Conservation (phyloP, 1,140 invertebrate genomes). For the Drosophila navojoa region DNA sequence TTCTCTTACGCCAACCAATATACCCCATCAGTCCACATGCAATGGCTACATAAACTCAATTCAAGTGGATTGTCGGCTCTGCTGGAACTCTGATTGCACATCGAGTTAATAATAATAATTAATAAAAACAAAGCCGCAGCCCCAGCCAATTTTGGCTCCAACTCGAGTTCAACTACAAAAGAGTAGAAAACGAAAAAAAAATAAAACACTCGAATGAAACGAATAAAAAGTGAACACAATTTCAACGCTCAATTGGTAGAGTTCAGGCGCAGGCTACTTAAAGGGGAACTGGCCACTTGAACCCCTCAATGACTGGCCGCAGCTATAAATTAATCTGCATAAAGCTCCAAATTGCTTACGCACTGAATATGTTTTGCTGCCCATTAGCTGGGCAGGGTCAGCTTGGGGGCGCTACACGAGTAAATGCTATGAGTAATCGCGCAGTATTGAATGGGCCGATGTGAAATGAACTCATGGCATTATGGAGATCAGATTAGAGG, state of each 20-base stretch:
- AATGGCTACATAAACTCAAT: constrained; percentile 31
- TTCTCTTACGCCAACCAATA: no score
- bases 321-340: constrained; percentile 49
- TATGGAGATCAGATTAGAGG: not conserved
- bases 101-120: constrained; percentile 66
- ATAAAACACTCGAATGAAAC: constrained; percentile 7
- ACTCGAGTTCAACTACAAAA: constrained; percentile 28
- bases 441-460: constrained; percentile 19
- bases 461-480: constrained; percentile 4
- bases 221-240: constrained; percentile 53
- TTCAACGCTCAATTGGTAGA: constrained; percentile 73
- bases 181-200: constrained; percentile 17
- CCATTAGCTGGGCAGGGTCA: constrained; percentile 32
- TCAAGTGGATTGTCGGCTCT: constrained; percentile 15
- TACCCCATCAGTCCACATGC: no score
- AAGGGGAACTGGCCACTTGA: constrained; percentile 68
- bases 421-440: constrained; percentile 17
- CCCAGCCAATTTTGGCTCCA: constrained; percentile 58
- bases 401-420: not conserved
- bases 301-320: constrained; percentile 30
- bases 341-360: constrained; percentile 34
- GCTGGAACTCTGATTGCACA: constrained; percentile 60
- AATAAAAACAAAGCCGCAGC: constrained; percentile 42
- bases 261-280: constrained; percentile 56
- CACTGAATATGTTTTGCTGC: not conserved